phyloP scores from a whole-genome alignment of 92 coral and sea anemone species.

The Epizoanthus scotinus region DNA sequence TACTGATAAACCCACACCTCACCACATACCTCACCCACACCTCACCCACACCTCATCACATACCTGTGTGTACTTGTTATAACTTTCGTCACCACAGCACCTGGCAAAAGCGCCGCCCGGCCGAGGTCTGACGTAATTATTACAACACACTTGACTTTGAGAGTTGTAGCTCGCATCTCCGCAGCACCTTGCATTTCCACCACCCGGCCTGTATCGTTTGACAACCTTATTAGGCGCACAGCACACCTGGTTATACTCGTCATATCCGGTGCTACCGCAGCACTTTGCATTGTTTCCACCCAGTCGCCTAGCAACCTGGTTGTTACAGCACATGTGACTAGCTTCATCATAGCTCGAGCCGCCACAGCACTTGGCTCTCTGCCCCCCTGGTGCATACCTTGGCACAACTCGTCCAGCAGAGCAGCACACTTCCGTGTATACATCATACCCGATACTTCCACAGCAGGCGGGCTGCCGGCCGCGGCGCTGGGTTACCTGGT shows the following conservation, averaged over 20 bases:
- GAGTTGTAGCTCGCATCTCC: constrained; percentile 39
- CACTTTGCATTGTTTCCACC: constrained; percentile 39
- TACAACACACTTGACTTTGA: constrained; percentile 46
- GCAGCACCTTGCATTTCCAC: constrained; percentile 45
- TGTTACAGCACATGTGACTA: constrained; percentile 47
- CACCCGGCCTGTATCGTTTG: constrained; percentile 34
- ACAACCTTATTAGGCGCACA: constrained; percentile 36
- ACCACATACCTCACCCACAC: constrained; percentile 28
- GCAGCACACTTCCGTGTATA: constrained; percentile 48
- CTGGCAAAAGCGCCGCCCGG: constrained; percentile 43
- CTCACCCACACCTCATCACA: not conserved
- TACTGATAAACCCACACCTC: not conserved
- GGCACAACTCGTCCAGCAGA: constrained; percentile 24
- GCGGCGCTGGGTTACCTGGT: constrained; percentile 23
- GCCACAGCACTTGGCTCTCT: constrained; percentile 41
- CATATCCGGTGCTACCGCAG: constrained; percentile 40
- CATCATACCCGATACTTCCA: constrained; percentile 40
- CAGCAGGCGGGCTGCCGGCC: constrained; percentile 45
- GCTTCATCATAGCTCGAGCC: constrained; percentile 23
- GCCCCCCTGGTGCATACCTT: constrained; percentile 37
- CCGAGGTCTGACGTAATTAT: constrained; percentile 6
- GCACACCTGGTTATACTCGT: constrained; percentile 36
- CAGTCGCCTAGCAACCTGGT: constrained; percentile 29
- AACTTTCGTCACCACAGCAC: constrained; percentile 47
- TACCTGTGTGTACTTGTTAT: constrained; percentile 26